phyloP scores from a whole-genome alignment of 2,888 invertebrate genomes.

The Caenorhabditis doughertyi region DNA sequence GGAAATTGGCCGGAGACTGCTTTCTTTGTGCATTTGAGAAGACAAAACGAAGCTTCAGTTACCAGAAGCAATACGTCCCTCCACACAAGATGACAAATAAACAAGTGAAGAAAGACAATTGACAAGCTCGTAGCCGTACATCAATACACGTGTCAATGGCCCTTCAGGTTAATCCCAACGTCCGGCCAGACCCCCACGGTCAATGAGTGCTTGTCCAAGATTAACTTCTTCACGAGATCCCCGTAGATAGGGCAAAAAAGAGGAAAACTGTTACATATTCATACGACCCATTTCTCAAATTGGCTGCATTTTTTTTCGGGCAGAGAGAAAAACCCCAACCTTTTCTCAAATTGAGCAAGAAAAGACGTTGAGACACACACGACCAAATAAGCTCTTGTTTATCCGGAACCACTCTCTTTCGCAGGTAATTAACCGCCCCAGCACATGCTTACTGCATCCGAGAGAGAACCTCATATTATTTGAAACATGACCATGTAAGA shows the following conservation, averaged over 20 bases:
- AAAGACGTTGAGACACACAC: conserved; percentile 12
- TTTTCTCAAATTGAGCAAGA: conserved; percentile 52
- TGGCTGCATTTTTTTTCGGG: conserved; percentile 48
- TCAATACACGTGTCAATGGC: conserved; percentile 59
- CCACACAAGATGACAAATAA: conserved; percentile 47
- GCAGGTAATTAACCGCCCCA: conserved; percentile 60
- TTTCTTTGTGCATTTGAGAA: conserved; percentile 5
- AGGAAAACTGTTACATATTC: conserved; percentile 52
- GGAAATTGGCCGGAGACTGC: conserved; percentile 45
- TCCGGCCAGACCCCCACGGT: conserved; percentile 44
- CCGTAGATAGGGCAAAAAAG: background rate
- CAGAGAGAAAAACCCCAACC: conserved; percentile 6
- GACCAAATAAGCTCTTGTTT: conserved; percentile 63
- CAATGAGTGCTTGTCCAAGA: conserved; percentile 63
- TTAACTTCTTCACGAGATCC: conserved; percentile 45
- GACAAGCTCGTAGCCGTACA: conserved; percentile 36
- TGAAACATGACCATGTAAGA: conserved; percentile 56
- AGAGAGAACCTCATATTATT: conserved; percentile 60
- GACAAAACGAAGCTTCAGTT: conserved; percentile 47
- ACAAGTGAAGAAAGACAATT: conserved; percentile 55
- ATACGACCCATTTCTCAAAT: conserved; percentile 56
- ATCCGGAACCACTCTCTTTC: conserved; percentile 61
- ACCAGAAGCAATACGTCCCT: conserved; percentile 5
- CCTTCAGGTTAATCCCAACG: conserved; percentile 60
- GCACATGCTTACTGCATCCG: conserved; percentile 30